phyloP scores from a whole-genome alignment of 35 echinoderm and acorn worm species.

The Holothuria glaberrima region DNA sequence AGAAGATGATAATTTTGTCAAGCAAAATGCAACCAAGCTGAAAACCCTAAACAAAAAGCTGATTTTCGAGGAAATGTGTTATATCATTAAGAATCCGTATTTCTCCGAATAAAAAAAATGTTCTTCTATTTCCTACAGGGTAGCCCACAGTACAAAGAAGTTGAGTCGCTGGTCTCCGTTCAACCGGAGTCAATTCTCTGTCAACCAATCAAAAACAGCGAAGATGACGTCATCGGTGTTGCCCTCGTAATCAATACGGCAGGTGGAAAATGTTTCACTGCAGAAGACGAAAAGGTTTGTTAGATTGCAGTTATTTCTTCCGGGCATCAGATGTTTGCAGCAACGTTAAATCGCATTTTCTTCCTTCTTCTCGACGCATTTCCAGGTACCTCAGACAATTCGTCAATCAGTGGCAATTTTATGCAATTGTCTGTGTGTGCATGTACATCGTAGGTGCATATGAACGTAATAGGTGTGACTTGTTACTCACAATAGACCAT shows the following conservation, averaged over 20 bases:
- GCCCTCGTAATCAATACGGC: constrained; percentile 82
- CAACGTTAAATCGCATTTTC: neutral
- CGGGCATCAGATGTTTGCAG: neutral
- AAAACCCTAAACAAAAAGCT: too few relatives aligned
- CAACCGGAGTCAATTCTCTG: constrained; percentile 78
- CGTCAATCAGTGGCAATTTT: neutral
- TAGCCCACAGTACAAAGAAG: constrained; percentile 69
- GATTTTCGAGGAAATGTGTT: too few relatives aligned
- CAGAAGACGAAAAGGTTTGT: constrained; percentile 94
- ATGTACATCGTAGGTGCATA: too few relatives aligned
- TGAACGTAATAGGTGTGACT: too few relatives aligned
- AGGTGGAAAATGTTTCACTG: constrained; percentile 68
- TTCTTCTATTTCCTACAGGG: constrained; percentile 36
- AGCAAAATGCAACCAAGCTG: too few relatives aligned
- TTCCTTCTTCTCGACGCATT: neutral
- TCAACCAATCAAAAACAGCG: constrained; percentile 91
- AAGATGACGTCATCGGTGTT: constrained; percentile 93
- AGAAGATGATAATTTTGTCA: too few relatives aligned
- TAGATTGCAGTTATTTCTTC: neutral
- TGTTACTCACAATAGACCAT: too few relatives aligned
- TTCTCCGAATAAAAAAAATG: too few relatives aligned
- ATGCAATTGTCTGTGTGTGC: neutral
- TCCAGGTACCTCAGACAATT: neutral
- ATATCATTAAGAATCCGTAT: too few relatives aligned
- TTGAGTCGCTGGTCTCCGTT: constrained; percentile 60